Base-by-base conservation (phyloP, 2,113 vertebrate genomes). In the Boulengeromyrus knoepffleri region DNA sequence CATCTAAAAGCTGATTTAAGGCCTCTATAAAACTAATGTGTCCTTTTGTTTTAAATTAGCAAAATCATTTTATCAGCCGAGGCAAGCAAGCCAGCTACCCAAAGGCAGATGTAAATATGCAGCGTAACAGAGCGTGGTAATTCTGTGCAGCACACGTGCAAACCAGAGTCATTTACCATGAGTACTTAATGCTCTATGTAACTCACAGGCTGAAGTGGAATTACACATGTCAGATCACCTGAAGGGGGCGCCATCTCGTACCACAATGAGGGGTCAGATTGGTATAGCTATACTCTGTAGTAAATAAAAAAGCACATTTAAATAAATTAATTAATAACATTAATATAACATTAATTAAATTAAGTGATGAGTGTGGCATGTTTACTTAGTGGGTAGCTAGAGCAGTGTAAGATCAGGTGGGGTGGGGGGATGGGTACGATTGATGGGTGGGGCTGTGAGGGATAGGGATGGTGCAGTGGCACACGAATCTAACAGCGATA, bases 21-120 rank as follows among this genome's bases (percentile, higher is more conserved):
- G 36, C 31, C 74, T 80, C 74, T 7, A 42, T 80, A 19, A 80
- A 80, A 80, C 36, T 80, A 80, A 80, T 80, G 74, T 19, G n/a
- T 80, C 74, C 74, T 80, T 80, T 80, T 80, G 74, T 80, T 80
- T 80, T 39, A 42, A 80, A 80, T 80, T 80, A 80, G 74, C 36
- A 7, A 80, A 80, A 80, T 80, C 36, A 80, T 80, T 80, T 80
- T 42, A 80, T 80, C 74, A 42, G 36, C 74, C 36, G 0, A 42
- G 36, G 36, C 5, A 15, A 17, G 74, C 19, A 80, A 39, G 74
- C 36, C 74, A 80, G 74, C 36, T 7, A 80, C 31, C 74, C 36
- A 27, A 42, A 80, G 74, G 74, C 74, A 1, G 74, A 80, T 80
- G 36, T 80, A 80, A 80, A 80, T 80, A 80, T 17, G 17, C 5